Conservation (phyloP, 2,888 invertebrate genomes). For the Leucophora obtusa region DNA sequence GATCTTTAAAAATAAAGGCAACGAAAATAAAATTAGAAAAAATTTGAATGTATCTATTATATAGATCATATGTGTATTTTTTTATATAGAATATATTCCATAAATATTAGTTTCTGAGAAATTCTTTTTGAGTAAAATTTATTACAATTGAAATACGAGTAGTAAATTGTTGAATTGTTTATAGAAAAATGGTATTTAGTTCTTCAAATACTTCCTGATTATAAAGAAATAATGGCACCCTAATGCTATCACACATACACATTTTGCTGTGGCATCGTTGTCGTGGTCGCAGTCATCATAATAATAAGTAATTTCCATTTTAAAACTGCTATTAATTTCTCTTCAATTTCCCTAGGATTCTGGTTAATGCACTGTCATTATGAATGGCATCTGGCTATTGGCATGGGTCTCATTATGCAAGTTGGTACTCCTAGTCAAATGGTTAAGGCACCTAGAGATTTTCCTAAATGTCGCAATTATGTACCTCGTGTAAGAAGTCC, state of each 20-base stretch:
- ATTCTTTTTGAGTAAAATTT: too few relatives aligned
- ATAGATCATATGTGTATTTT: too few relatives aligned
- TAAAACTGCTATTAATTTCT: conserved; percentile 35
- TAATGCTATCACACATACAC: background rate
- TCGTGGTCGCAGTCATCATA: background rate
- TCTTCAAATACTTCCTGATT: too few relatives aligned
- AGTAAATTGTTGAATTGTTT: too few relatives aligned
- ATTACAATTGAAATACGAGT: too few relatives aligned
- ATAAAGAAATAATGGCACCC: background rate
- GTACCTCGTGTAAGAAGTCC: conserved; percentile 73
- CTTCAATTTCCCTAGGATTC: conserved; percentile 63
- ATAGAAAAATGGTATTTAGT: too few relatives aligned
- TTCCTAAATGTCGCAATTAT: conserved; percentile 89
- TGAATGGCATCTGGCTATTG: conserved; percentile 72
- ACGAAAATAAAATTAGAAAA: too few relatives aligned
- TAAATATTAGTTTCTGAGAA: too few relatives aligned
- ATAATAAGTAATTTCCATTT: conserved; percentile 21
- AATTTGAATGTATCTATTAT: too few relatives aligned
- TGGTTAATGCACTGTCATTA: conserved; percentile 74
- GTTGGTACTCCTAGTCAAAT: conserved; percentile 82
- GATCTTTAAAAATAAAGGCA: too few relatives aligned
- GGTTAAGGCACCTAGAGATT: conserved; percentile 83
- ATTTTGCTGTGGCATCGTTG: background rate
- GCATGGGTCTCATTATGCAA: conserved; percentile 72
- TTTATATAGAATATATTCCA: too few relatives aligned